Conservation (phyloP, 2,888 invertebrate genomes). For the Tachina grossa region DNA sequence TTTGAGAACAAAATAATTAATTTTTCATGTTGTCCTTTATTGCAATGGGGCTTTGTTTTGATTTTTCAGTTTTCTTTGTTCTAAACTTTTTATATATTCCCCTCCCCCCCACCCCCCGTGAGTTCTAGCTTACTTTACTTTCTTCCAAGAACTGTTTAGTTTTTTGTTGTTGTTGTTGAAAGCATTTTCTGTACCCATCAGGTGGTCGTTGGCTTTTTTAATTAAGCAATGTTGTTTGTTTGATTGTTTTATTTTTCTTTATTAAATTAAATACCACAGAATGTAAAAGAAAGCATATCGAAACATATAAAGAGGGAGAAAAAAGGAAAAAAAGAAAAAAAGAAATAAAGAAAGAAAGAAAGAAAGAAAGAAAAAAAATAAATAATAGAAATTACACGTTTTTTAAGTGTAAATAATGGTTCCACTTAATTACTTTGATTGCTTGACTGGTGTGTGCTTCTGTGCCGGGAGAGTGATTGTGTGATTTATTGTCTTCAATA, state of each 20-base stretch:
- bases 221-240: slow-evolving; percentile 70
- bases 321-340: too few species aligned
- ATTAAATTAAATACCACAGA: slow-evolving; percentile 62
- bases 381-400: slow-evolving; percentile 63
- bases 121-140: slow-evolving; percentile 8
- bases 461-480: too few species aligned
- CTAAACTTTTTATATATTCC: neutral
- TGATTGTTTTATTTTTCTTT: slow-evolving; percentile 65
- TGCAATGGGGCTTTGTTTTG: neutral
- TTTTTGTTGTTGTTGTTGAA: neutral
- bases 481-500: too few species aligned
- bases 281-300: slow-evolving; percentile 24
- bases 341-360: neutral
- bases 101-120: neutral
- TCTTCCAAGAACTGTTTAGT: neutral
- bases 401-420: slow-evolving; percentile 71
- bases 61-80: slow-evolving; percentile 1
- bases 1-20: too few species aligned
- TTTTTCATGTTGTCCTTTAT: too few species aligned
- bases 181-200: slow-evolving; percentile 63
- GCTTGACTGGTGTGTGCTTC: neutral
- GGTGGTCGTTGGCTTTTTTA: slow-evolving; percentile 66
- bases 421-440: slow-evolving; percentile 71
- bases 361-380: slow-evolving; percentile 8
- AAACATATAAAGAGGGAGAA: neutral